These are phyloP conservation scores for Candidula unifasciata DNA, from an alignment of 2,888 invertebrate species.

Conservation along the genomic window DNA sequence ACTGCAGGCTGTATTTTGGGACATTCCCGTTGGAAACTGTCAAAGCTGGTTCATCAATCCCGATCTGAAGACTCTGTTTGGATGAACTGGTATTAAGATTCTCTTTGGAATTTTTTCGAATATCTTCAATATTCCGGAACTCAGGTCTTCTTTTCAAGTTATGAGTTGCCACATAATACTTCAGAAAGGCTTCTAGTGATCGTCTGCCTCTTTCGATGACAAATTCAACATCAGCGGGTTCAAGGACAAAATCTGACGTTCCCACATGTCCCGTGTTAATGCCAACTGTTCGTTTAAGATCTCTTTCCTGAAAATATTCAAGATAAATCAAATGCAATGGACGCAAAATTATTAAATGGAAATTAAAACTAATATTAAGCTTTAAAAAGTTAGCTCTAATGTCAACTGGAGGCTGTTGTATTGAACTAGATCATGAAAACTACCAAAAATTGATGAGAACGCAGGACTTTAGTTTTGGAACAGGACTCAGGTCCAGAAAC, in stretches of 20 bases:
- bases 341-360: too few relatives aligned
- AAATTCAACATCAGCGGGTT: slow-evolving; percentile 72
- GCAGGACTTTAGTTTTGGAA: too few relatives aligned
- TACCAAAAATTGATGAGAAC: too few relatives aligned
- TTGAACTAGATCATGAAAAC: too few relatives aligned
- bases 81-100: slow-evolving; percentile 11
- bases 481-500: too few relatives aligned
- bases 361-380: too few relatives aligned
- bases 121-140: not conserved
- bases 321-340: not conserved
- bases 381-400: too few relatives aligned
- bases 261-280: slow-evolving; percentile 77
- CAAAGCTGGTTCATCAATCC: not conserved
- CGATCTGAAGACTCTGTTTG: slow-evolving; percentile 13
- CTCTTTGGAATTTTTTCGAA: slow-evolving; percentile 18
- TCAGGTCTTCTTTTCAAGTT: slow-evolving; percentile 51
- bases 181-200: slow-evolving; percentile 69
- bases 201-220: slow-evolving; percentile 71
- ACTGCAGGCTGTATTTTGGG: not conserved
- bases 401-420: too few relatives aligned
- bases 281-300: slow-evolving; percentile 73
- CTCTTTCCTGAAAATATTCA: slow-evolving; percentile 62
- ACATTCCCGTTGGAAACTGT: not conserved
- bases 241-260: slow-evolving; percentile 74
- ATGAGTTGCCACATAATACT: slow-evolving; percentile 61